These are phyloP conservation scores for Andrena hattorfiana DNA, from an alignment of 2,888 invertebrate genomes.

Conservation along the genomic window DNA sequence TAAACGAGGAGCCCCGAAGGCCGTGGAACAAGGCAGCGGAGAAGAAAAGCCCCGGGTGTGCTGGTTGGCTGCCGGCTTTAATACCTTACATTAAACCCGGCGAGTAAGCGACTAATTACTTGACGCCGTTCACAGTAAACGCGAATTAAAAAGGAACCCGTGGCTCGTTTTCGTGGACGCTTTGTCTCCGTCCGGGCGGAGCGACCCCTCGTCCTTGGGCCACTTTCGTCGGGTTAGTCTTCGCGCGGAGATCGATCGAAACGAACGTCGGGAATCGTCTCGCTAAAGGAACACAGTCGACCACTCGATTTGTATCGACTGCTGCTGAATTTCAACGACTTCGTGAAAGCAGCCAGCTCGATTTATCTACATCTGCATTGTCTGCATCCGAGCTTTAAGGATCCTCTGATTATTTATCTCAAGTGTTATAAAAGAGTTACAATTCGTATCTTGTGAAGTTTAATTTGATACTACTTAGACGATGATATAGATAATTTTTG, in stretches of 20 bases:
- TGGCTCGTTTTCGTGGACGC: constrained; percentile 77
- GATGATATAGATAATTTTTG: not conserved
- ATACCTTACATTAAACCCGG: constrained; percentile 78
- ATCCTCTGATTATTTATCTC: not conserved
- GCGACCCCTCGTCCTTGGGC: constrained; percentile 11
- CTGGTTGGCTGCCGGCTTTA: constrained; percentile 66
- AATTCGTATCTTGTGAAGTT: not conserved
- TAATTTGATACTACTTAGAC: not conserved
- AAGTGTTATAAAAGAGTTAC: not conserved
- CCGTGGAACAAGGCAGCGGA: constrained; percentile 60
- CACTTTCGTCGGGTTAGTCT: constrained; percentile 45
- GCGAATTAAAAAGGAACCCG: constrained; percentile 82
- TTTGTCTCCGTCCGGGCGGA: constrained; percentile 57
- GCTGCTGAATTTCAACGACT: too few species aligned
- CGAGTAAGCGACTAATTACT: constrained; percentile 82
- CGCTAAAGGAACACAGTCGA: constrained; percentile 1
- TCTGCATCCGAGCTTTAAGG: not conserved
- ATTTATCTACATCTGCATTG: not conserved
- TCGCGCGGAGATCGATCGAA: constrained; percentile 57
- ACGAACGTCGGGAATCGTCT: constrained; percentile 32
- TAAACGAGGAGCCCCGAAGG: constrained; percentile 68
- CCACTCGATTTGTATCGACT: constrained; percentile 3
- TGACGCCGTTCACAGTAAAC: constrained; percentile 83
- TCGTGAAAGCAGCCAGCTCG: not conserved
- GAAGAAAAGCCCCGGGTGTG: constrained; percentile 58